These are phyloP conservation scores for Lucilia sericata DNA, from an alignment of 1,140 invertebrate genomes.

Conservation along the genomic window DNA sequence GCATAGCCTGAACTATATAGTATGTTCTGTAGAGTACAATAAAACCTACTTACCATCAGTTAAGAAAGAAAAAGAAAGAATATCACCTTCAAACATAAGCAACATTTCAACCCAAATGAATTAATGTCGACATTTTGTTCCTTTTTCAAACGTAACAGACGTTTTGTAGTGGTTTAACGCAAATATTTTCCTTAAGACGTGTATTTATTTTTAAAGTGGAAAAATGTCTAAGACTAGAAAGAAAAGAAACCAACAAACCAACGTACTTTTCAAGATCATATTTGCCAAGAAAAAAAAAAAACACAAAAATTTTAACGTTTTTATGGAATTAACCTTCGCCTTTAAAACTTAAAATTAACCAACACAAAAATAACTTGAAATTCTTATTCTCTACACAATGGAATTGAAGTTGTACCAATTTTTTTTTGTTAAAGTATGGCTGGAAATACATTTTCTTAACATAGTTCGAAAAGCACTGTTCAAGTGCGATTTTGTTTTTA, in stretches of 20 bases:
- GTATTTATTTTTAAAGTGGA: background rate
- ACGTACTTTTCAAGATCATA: background rate
- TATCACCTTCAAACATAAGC: no score
- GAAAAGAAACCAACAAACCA: background rate
- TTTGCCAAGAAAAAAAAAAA: background rate
- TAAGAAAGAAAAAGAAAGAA: no score
- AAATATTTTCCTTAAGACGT: background rate
- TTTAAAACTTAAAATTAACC: background rate
- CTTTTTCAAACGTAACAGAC: background rate
- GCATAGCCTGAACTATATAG: no score
- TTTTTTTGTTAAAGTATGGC: background rate
- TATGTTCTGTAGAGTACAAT: no score
- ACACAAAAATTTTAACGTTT: background rate
- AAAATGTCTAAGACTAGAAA: background rate
- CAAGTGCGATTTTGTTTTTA: background rate
- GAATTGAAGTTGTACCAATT: background rate
- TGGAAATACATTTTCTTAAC: background rate
- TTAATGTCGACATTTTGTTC: background rate
- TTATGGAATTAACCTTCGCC: constrained; percentile 22
- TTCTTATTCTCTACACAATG: background rate
- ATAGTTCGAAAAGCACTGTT: background rate
- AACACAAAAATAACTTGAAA: background rate
- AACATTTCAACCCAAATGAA: background rate
- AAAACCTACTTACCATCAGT: no score
- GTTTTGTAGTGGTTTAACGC: background rate